A percentile compares a stretch with the other conserved stretches of the same genome.
phyloP scores from a whole-genome alignment of 2,888 invertebrate genomes.

The Cinara cedri region DNA sequence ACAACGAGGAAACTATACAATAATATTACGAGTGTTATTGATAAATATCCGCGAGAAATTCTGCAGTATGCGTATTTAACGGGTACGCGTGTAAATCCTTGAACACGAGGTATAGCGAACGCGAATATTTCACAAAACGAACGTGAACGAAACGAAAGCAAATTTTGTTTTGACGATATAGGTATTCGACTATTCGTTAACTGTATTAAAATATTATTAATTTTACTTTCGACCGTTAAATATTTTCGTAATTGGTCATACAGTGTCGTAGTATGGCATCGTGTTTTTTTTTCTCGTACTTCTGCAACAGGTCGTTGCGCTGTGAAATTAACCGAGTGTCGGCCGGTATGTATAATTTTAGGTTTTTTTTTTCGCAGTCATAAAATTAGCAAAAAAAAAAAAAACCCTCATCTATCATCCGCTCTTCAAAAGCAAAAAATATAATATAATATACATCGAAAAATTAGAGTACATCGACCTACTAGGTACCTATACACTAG shows the following conservation, averaged over 20 bases:
- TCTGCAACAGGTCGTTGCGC: conserved; percentile 34
- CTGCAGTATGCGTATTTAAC: too few relatives aligned
- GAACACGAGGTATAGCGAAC: too few relatives aligned
- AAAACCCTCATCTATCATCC: too few relatives aligned
- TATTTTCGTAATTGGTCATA: conserved; percentile 9
- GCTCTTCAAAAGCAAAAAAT: conserved; percentile 12
- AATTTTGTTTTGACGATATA: conserved; percentile 22
- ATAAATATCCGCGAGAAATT: neutral
- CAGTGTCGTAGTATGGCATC: neutral
- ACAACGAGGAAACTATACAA: too few relatives aligned
- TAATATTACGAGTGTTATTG: neutral
- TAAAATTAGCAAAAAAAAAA: conserved; percentile 9
- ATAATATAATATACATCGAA: neutral
- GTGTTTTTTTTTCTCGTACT: too few relatives aligned
- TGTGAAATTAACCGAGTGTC: conserved; percentile 16
- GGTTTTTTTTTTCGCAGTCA: conserved; percentile 11
- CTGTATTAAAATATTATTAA: neutral
- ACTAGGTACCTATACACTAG: neutral
- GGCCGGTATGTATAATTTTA: neutral
- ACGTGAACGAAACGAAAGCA: conserved; percentile 20
- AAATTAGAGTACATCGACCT: conserved; percentile 28
- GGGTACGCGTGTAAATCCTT: too few relatives aligned
- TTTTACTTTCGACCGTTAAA: conserved; percentile 11
- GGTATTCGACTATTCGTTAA: neutral
- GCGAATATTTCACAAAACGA: conserved; percentile 13